These are phyloP conservation scores for Epistrophella euchroma DNA, from an alignment of 2,888 invertebrate genomes.

Conservation along the genomic window DNA sequence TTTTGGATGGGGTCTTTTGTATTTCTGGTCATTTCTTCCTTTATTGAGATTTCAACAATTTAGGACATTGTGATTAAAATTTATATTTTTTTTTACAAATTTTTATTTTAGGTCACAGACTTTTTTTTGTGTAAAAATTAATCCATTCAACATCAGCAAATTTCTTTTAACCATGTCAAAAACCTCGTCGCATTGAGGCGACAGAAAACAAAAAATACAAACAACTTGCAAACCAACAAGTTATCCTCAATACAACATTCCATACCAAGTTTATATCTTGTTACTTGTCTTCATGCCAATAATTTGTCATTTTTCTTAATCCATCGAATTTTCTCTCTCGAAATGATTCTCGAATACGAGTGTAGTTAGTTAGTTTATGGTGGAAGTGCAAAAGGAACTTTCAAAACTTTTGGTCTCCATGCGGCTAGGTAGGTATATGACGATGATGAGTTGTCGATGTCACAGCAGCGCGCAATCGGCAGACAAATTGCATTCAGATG, in stretches of 20 bases:
- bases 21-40: too few relatives aligned
- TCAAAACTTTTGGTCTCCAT: conserved; percentile 29
- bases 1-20: too few relatives aligned
- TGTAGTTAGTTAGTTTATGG: not conserved
- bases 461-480: conserved; percentile 52
- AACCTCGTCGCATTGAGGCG: not conserved
- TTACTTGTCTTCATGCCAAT: conserved; percentile 52
- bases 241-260: conserved; percentile 40
- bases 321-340: conserved; percentile 39
- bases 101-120: not conserved
- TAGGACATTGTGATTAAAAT: too few relatives aligned
- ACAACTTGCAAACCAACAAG: conserved; percentile 21
- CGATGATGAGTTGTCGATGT: conserved; percentile 72
- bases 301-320: conserved; percentile 68
- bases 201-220: not conserved
- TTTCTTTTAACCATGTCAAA: not conserved
- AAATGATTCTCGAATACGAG: not conserved
- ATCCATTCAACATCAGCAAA: not conserved
- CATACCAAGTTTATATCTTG: conserved; percentile 37
- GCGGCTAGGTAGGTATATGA: conserved; percentile 22
- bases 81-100: too few relatives aligned
- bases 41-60: too few relatives aligned
- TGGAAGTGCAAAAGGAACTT: conserved; percentile 5
- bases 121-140: not conserved
- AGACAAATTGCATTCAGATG: conserved; percentile 65